Percentiles rank a stretch among this genome's conserved stretches.
Conservation (phyloP, 2,888 invertebrate genomes). For the Pseudanteris insignis region DNA sequence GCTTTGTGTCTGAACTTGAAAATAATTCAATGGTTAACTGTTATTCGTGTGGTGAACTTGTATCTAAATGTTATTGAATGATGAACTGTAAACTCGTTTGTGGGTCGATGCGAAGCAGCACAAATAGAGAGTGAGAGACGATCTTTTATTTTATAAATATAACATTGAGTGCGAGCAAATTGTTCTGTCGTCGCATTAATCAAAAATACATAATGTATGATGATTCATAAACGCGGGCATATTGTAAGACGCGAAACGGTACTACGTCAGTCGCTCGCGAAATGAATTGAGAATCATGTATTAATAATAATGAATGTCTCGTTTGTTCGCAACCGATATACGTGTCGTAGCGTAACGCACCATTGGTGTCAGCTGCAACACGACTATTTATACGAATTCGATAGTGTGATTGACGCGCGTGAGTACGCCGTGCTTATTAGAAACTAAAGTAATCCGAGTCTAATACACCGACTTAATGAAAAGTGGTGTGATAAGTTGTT, state of each 20-base stretch:
- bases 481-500: slow-evolving; percentile 29
- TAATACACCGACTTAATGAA: slow-evolving; percentile 19
- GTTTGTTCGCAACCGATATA: slow-evolving; percentile 16
- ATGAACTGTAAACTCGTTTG: too few species aligned
- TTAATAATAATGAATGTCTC: slow-evolving; percentile 16
- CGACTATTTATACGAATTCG: slow-evolving; percentile 17
- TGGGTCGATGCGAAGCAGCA: too few species aligned
- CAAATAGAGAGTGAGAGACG: too few species aligned
- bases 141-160: too few species aligned
- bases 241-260: slow-evolving; percentile 16
- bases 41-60: too few species aligned
- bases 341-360: slow-evolving; percentile 17
- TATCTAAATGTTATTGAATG: too few species aligned
- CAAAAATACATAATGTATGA: slow-evolving; percentile 24
- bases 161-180: too few species aligned
- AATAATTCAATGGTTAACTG: too few species aligned
- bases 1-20: too few species aligned
- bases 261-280: slow-evolving; percentile 20
- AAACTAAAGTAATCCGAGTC: slow-evolving; percentile 17
- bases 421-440: slow-evolving; percentile 15
- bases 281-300: slow-evolving; percentile 28
- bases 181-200: slow-evolving; percentile 30
- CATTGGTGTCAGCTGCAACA: not conserved
- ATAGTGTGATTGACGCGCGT: slow-evolving; percentile 23
- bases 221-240: slow-evolving; percentile 15